Evolutionary conservation across 2,888 invertebrate genomes (phyloP).

Genomic region (Calliopum simillimum): DNA sequence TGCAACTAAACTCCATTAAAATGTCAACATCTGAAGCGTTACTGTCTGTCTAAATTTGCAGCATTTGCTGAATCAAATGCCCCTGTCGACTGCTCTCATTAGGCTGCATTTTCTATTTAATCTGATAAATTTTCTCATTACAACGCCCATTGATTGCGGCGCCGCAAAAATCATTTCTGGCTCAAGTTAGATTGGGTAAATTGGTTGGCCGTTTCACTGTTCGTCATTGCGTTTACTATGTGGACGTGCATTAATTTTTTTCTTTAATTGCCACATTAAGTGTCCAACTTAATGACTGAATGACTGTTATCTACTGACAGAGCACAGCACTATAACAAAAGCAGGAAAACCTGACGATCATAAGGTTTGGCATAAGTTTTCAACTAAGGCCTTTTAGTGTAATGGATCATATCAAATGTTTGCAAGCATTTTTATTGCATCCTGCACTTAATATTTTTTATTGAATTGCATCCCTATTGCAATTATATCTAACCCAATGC

Average conservation of each 20-base stretch:
- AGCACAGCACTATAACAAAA: neutral
- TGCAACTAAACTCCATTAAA: neutral
- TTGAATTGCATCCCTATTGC: neutral
- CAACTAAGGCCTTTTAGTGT: no score
- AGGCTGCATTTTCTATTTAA: constrained; percentile 16
- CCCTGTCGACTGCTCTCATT: constrained; percentile 13
- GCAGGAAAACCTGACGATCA: no score
- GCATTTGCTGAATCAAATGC: no score
- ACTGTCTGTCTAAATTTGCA: no score
- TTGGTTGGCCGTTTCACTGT: neutral
- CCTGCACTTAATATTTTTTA: constrained; percentile 14
- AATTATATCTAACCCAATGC: no score
- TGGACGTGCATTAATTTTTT: constrained; percentile 20
- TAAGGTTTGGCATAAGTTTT: no score
- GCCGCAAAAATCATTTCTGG: neutral
- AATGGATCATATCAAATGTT: no score
- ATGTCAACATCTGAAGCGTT: constrained; percentile 11
- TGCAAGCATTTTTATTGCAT: neutral
- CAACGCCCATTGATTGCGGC: constrained; percentile 15
- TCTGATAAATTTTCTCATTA: constrained; percentile 9
- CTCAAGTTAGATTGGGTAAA: neutral
- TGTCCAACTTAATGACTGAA: constrained; percentile 15
- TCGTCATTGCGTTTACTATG: neutral
- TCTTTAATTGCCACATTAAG: constrained; percentile 29
- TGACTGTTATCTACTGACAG: constrained; percentile 31